These are phyloP conservation scores for Microtus pennsylvanicus DNA, from an alignment of 2,113 vertebrate species.

Conservation along the genomic window DNA sequence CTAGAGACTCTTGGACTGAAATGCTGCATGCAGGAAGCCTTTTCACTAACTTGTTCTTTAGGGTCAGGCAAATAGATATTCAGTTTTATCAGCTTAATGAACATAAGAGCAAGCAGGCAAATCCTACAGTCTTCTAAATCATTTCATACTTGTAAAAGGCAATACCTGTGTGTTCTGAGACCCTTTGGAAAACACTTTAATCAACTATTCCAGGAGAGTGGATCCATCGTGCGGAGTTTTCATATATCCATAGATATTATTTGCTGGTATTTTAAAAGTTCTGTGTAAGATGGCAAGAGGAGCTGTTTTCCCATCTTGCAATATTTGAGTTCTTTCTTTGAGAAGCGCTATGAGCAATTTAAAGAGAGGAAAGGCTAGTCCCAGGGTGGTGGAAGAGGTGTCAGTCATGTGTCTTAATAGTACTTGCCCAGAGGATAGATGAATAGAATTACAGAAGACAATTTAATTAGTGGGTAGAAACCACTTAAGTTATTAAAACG, in stretches of 20 bases:
- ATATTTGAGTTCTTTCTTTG: not conserved
- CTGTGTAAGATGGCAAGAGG: not conserved
- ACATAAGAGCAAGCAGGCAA: not conserved
- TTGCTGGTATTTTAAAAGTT: not conserved
- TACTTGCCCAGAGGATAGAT: not conserved
- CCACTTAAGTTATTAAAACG: conserved; percentile 18
- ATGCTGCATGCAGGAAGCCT: not conserved
- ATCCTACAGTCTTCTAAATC: not conserved
- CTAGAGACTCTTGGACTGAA: not conserved
- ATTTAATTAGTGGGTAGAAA: conserved; percentile 20
- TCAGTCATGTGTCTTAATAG: not conserved
- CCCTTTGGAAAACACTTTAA: too few species aligned
- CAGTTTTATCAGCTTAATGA: not conserved
- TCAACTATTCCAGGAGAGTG: not conserved
- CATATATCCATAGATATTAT: not conserved
- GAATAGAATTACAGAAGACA: conserved; percentile 43
- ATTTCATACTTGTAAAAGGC: not conserved
- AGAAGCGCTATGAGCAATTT: not conserved
- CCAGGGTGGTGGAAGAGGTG: not conserved
- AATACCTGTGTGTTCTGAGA: not conserved
- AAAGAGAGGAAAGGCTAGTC: not conserved
- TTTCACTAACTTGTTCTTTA: not conserved
- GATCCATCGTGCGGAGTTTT: not conserved
- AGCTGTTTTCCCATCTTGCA: not conserved
- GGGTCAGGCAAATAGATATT: not conserved